Percentiles rank a stretch among this genome's conserved stretches.
Conservation (phyloP, 2,888 invertebrate genomes). For the Caenorhabditis angaria region DNA sequence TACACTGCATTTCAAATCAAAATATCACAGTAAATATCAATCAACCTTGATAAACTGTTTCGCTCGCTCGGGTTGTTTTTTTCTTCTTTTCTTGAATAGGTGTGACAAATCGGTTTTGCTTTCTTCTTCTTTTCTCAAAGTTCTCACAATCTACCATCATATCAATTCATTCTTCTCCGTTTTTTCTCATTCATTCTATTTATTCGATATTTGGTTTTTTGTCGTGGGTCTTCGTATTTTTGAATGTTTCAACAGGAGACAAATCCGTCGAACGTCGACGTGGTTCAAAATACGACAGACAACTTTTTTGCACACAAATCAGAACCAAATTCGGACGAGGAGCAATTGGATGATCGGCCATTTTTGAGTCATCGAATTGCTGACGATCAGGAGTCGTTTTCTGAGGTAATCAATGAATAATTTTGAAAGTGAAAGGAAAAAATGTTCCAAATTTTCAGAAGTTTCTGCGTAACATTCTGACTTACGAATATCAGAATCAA, state of each 20-base stretch:
- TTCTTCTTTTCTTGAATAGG: conserved; percentile 30
- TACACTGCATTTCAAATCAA: no score
- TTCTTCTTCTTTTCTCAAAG: not conserved
- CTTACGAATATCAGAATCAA: conserved; percentile 43
- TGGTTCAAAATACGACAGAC: not conserved
- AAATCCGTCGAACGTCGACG: not conserved
- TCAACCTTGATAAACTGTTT: not conserved
- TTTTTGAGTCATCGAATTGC: conserved; percentile 37
- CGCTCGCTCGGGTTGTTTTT: not conserved
- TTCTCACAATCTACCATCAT: conserved; percentile 13
- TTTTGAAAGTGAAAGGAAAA: not conserved
- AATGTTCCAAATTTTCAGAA: conserved; percentile 23
- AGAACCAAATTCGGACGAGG: conserved; percentile 29
- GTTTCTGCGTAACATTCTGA: conserved; percentile 45
- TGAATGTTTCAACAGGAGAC: conserved; percentile 27
- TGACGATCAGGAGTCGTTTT: conserved; percentile 40
- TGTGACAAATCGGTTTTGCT: conserved; percentile 25
- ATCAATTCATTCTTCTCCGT: not conserved
- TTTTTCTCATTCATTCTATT: conserved; percentile 16
- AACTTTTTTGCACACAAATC: not conserved
- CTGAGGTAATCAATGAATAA: no score
- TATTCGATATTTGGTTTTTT: conserved; percentile 7
- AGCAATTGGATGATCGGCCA: conserved; percentile 38
- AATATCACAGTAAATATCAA: not conserved
- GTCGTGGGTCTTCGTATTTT: conserved; percentile 20